A percentile compares a stretch with the other conserved stretches of the same genome.
Evolutionary conservation across 1,140 invertebrate genomes (phyloP).

Genomic region (Drosophila mauritiana): DNA sequence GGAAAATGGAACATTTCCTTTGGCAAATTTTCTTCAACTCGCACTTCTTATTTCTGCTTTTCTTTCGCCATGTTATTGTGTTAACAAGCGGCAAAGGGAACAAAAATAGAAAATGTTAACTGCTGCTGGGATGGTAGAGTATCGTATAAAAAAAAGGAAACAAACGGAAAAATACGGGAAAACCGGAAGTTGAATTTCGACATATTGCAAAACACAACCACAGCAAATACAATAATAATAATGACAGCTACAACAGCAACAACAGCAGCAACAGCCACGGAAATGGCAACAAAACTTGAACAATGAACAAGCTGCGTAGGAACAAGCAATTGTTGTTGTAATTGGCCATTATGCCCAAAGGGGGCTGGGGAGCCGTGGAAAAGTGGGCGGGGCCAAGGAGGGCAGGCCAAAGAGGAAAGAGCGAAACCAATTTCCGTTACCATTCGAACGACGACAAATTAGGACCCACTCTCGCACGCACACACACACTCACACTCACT

Average conservation of each 20-base stretch:
- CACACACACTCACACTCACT: slow-evolving; percentile 25
- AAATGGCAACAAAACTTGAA: slow-evolving; percentile 28
- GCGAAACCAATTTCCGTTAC: slow-evolving; percentile 68
- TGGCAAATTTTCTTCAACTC: slow-evolving; percentile 63
- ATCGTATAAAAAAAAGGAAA: background rate
- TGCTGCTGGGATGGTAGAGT: slow-evolving; percentile 20
- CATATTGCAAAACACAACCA: slow-evolving; percentile 71
- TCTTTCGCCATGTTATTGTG: slow-evolving; percentile 19
- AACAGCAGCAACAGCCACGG: slow-evolving; percentile 12
- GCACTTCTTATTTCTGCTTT: slow-evolving; percentile 10
- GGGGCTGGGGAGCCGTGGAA: background rate
- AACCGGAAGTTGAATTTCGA: slow-evolving; percentile 66
- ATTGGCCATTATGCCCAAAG: slow-evolving; percentile 51
- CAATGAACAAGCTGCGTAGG: slow-evolving; percentile 36
- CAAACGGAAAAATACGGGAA: slow-evolving; percentile 10
- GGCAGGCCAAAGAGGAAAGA: slow-evolving; percentile 6
- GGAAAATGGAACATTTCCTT: slow-evolving; percentile 73
- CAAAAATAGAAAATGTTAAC: slow-evolving; percentile 46
- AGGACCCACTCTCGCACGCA: slow-evolving; percentile 52
- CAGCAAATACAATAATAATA: slow-evolving; percentile 44
- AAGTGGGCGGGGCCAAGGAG: background rate
- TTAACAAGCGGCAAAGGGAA: slow-evolving; percentile 41
- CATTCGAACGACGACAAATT: slow-evolving; percentile 76
- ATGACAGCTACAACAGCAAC: slow-evolving; percentile 16
- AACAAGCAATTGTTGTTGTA: slow-evolving; percentile 53